Percentiles rank a stretch among this genome's conserved stretches.
Conservation (phyloP, 1,140 invertebrate genomes). For the Thaumatotibia leucotreta region DNA sequence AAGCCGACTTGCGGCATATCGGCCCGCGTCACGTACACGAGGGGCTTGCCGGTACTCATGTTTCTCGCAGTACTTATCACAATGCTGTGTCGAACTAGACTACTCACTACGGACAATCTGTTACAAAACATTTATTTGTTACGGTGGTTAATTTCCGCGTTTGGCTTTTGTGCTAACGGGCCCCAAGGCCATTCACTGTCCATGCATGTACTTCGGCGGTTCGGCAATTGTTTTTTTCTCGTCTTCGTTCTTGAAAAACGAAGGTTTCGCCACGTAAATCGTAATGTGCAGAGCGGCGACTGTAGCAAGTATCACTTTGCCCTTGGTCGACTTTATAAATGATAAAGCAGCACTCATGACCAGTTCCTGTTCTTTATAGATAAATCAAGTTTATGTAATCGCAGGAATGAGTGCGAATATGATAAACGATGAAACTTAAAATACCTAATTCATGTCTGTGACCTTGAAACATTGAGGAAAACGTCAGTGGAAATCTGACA, state of each 20-base stretch:
- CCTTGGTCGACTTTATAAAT: slow-evolving; percentile 61
- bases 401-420: background rate
- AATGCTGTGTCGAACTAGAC: slow-evolving; percentile 30
- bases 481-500: slow-evolving; percentile 1
- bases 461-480: background rate
- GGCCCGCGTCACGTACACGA: slow-evolving; percentile 73
- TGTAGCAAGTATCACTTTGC: slow-evolving; percentile 60
- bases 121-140: slow-evolving; percentile 61
- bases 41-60: slow-evolving; percentile 46
- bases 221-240: slow-evolving; percentile 31
- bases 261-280: slow-evolving; percentile 63
- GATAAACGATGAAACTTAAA: background rate
- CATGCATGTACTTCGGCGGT: slow-evolving; percentile 63
- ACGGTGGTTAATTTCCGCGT: slow-evolving; percentile 16
- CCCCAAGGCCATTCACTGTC: slow-evolving; percentile 37
- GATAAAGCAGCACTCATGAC: slow-evolving; percentile 38
- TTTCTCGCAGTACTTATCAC: slow-evolving; percentile 35
- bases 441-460: background rate
- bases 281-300: slow-evolving; percentile 54
- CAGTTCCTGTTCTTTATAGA: background rate
- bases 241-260: slow-evolving; percentile 53
- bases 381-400: background rate
- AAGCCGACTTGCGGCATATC: slow-evolving; percentile 75
- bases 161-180: slow-evolving; percentile 14
- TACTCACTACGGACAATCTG: slow-evolving; percentile 27